Base-by-base conservation (phyloP, 2,113 vertebrate species). In the Pelusios castaneus region DNA sequence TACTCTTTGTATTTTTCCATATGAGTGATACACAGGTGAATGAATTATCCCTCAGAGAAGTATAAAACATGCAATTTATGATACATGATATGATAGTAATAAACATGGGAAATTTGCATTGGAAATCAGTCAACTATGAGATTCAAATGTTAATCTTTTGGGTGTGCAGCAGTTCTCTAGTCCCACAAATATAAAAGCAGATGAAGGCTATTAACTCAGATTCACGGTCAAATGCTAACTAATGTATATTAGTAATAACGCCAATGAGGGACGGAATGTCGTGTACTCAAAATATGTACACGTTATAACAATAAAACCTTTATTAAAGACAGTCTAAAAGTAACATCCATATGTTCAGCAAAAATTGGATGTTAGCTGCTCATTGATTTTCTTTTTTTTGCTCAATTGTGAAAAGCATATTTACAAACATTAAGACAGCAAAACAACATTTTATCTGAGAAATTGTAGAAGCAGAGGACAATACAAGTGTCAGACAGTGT, bases 141-240 rank as follows among this genome's bases (percentile, higher is more conserved):
- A n/a, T 67, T 90, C 80, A 94, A 90, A 88, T 10, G 31, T 82
- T 95, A 73, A 47, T 90, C 43, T 45, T 52, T 14, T 54, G 87
- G 85, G 31, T 38, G 24, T 87, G 82, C 87, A 84, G 87, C 87
- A 85, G 55, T 77, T 3, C 82, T 97, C 38, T 52, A 29, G 89
- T 54, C 83, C 29, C 67, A 93, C 91, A 88, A 96, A 60, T 91
- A 92, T 55, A 58, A 78, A 85, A 43, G 10, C 52, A 91, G 95
- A 96, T 84, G 89, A 89, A 92, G 67, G 81, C 45, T 86, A 73
- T 86, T 76, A 31, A 51, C 82, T 77, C 82, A 91, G 89, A 96
- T 91, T 95, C 10, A n/a, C n/a, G n/a, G n/a, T n/a, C n/a, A n/a
- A n/a, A n/a, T n/a, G n/a, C n/a, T n/a, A n/a, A n/a, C n/a, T n/a